Percentiles rank a stretch among this genome's conserved stretches.
phyloP scores from a whole-genome alignment of 2,797 vertebrate genomes.

The Otus scops region DNA sequence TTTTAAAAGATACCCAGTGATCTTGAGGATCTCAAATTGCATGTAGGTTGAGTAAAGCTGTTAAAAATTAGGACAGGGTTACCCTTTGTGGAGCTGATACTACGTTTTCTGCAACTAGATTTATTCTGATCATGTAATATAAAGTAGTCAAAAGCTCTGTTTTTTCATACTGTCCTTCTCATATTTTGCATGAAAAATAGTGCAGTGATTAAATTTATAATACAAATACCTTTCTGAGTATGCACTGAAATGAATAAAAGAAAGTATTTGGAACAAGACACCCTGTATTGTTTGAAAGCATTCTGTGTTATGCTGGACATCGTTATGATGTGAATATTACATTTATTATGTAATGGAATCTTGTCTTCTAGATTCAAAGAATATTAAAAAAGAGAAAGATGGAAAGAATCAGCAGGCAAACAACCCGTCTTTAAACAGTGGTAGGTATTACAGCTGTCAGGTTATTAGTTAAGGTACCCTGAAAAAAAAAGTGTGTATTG shows the following conservation, averaged over 20 bases:
- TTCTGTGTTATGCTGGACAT: slow-evolving; percentile 23
- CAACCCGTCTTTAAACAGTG: slow-evolving; percentile 77
- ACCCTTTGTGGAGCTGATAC: not conserved
- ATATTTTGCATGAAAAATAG: not conserved
- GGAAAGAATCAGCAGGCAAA: slow-evolving; percentile 77
- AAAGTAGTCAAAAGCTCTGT: not conserved
- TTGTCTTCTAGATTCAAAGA: slow-evolving; percentile 86
- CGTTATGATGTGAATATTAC: not conserved
- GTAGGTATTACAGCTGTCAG: slow-evolving; percentile 72
- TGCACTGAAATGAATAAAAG: not conserved
- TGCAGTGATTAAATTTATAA: not conserved
- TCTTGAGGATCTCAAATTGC: not conserved
- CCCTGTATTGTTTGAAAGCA: slow-evolving; percentile 8
- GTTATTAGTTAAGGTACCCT: slow-evolving; percentile 20
- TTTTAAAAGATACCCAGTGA: not conserved
- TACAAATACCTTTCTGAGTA: not conserved
- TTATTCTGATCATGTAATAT: not conserved
- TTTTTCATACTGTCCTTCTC: not conserved
- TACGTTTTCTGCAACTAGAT: not conserved
- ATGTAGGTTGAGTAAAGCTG: not conserved
- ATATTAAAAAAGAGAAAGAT: slow-evolving; percentile 84
- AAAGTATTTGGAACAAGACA: not conserved
- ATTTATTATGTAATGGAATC: slow-evolving; percentile 61
- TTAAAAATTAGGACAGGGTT: not conserved
- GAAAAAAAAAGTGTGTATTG: not conserved